Percentiles rank a stretch among this genome's conserved stretches.
Conservation (phyloP, 2,888 invertebrate species). For the Gandaritis pyraliata region DNA sequence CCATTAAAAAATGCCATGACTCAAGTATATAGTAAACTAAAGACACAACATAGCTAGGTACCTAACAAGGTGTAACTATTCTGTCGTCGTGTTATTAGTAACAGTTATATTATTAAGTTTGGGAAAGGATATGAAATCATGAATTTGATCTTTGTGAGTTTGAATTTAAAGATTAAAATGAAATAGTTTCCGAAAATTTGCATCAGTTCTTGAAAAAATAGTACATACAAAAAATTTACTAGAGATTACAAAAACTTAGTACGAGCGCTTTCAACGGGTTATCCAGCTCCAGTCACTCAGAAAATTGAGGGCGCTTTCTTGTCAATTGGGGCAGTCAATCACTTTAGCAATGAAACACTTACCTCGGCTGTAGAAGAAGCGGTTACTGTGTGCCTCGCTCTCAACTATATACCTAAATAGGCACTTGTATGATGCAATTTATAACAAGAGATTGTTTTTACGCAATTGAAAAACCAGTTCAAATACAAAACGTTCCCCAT, state of each 20-base stretch:
- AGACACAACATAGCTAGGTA: too few relatives aligned
- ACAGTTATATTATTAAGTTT: too few relatives aligned
- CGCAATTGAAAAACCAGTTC: background rate
- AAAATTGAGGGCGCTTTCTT: constrained; percentile 40
- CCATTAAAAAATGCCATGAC: too few relatives aligned
- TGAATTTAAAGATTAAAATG: too few relatives aligned
- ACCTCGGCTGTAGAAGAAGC: constrained; percentile 15
- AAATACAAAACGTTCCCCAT: background rate
- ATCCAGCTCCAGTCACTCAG: constrained; percentile 37
- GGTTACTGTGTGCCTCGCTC: constrained; percentile 14
- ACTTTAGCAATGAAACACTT: constrained; percentile 40
- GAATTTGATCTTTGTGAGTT: too few relatives aligned
- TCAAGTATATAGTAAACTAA: too few relatives aligned
- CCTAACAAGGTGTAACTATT: too few relatives aligned
- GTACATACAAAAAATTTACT: too few relatives aligned
- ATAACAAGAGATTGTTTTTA: background rate
- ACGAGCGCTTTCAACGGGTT: constrained; percentile 19
- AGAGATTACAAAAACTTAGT: background rate
- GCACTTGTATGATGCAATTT: constrained; percentile 20
- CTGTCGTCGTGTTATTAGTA: too few relatives aligned
- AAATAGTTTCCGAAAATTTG: too few relatives aligned
- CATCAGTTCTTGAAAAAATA: too few relatives aligned
- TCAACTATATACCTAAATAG: constrained; percentile 13
- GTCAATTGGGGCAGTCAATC: constrained; percentile 42
- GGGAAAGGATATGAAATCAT: too few relatives aligned